phyloP scores from a whole-genome alignment of 2,888 invertebrate genomes.

The Slavum lentiscoides region DNA sequence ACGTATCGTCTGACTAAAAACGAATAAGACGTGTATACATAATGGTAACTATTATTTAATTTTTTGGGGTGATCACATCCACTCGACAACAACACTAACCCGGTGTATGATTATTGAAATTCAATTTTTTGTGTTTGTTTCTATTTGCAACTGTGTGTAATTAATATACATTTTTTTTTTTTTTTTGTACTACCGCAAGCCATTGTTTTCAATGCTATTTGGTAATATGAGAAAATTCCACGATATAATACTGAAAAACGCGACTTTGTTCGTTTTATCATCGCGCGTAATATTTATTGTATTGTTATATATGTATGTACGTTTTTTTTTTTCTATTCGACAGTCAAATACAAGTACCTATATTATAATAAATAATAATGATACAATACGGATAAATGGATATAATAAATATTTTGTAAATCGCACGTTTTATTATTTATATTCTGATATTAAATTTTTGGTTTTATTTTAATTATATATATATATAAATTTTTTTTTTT shows the following conservation, averaged over 20 bases:
- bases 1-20: constrained; percentile 16
- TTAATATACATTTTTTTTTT: not conserved
- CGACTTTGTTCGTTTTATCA: not conserved
- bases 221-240: constrained; percentile 1
- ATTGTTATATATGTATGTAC: constrained; percentile 25
- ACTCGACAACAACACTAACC: constrained; percentile 25
- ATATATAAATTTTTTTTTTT: constrained; percentile 12
- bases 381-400: constrained; percentile 7
- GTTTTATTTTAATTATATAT: constrained; percentile 44
- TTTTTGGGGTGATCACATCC: constrained; percentile 41
- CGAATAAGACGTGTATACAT: not conserved
- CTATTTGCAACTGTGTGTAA: constrained; percentile 25
- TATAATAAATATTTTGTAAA: constrained; percentile 28
- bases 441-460: constrained; percentile 52
- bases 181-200: constrained; percentile 37
- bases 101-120: constrained; percentile 30
- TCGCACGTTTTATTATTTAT: constrained; percentile 46
- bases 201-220: constrained; percentile 42
- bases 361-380: not conserved
- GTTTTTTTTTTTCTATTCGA: constrained; percentile 16
- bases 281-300: constrained; percentile 5
- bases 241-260: not conserved
- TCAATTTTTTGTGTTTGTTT: constrained; percentile 10
- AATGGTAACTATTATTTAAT: constrained; percentile 9
- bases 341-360: constrained; percentile 9